phyloP scores from a whole-genome alignment of 2,113 vertebrate genomes.

The Benitochromis conjunctus region DNA sequence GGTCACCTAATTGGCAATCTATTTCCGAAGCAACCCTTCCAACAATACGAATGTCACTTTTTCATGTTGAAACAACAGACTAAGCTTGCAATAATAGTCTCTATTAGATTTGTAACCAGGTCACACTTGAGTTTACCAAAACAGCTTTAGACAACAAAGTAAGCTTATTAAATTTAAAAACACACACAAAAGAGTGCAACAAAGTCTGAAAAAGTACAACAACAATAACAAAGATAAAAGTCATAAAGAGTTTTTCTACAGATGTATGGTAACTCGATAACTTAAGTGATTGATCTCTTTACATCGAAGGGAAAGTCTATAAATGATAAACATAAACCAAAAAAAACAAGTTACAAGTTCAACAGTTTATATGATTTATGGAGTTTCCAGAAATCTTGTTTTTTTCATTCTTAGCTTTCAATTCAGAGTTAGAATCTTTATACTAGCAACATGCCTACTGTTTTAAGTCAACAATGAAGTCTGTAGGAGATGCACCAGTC shows the following conservation, averaged over 20 bases:
- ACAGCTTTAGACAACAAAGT: not conserved
- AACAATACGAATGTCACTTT: accelerated
- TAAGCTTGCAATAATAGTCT: not conserved
- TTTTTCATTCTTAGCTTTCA: not conserved
- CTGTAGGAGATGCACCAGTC: conserved; percentile 30
- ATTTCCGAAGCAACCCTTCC: not conserved
- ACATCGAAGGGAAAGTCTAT: not conserved
- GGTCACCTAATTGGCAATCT: not conserved
- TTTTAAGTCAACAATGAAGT: not conserved
- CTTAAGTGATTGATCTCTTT: not conserved
- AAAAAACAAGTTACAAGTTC: not conserved
- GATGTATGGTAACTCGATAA: accelerated
- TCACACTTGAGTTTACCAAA: not conserved
- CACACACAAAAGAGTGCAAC: not conserved
- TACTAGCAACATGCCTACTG: not conserved
- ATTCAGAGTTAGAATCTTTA: not conserved
- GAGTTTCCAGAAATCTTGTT: accelerated
- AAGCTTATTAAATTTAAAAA: not conserved
- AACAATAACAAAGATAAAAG: not conserved
- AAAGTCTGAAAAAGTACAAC: not conserved
- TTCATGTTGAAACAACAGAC: not conserved
- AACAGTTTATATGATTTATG: not conserved
- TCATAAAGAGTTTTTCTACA: not conserved
- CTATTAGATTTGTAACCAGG: too few species aligned
- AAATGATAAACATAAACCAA: not conserved